Evolutionary conservation across 2,888 invertebrate genomes (phyloP).

Genomic region (Perithous albicinctus): DNA sequence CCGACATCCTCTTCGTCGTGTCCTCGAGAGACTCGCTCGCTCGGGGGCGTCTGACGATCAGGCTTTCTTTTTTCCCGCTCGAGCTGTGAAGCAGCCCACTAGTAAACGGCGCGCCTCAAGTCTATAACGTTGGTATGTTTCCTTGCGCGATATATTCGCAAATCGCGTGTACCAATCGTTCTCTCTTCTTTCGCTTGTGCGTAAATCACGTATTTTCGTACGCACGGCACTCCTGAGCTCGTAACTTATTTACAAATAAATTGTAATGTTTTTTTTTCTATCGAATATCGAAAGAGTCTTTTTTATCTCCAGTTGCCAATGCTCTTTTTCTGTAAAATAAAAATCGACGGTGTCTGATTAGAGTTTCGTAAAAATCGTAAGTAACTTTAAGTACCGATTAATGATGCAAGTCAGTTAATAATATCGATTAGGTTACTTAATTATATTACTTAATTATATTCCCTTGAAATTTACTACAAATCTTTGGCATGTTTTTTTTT

Average conservation of each 20-base stretch:
- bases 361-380: background rate
- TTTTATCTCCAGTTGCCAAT: background rate
- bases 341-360: background rate
- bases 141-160: conserved; percentile 9
- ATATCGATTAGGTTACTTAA: no score
- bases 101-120: background rate
- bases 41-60: conserved; percentile 40
- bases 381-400: background rate
- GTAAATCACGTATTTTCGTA: conserved; percentile 29
- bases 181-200: background rate
- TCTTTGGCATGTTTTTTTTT: no score
- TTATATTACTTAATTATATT: no score
- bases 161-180: conserved; percentile 6
- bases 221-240: background rate
- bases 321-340: conserved; percentile 25
- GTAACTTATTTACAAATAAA: conserved; percentile 9
- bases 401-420: background rate
- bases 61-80: conserved; percentile 35
- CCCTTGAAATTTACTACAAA: no score
- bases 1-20: conserved; percentile 86
- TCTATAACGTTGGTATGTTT: background rate
- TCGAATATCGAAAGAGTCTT: background rate
- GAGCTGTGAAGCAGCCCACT: conserved; percentile 12
- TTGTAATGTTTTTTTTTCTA: background rate
- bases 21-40: conserved; percentile 44